Base-by-base conservation (phyloP, 2,888 invertebrate genomes). In the Hirtodrosophila alboralis region DNA sequence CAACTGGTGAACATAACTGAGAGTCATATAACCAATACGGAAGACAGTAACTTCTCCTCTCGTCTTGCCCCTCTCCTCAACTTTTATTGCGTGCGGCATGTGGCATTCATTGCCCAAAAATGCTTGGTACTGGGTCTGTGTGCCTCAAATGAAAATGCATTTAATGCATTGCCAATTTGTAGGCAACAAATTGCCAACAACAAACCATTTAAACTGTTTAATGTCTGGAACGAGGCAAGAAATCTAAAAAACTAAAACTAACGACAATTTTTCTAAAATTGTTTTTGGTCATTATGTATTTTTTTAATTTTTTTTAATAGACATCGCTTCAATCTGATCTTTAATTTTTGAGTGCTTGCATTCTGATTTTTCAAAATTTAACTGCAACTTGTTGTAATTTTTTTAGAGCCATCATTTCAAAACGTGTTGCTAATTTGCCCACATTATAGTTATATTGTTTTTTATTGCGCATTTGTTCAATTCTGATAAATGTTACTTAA, bases 211-310 rank as follows among this genome's bases (percentile, higher is more conserved):
- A 83, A 41, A 37, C 47, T 40, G 72, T 61, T 68, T 77, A 80
- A 73, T 75, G 63, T 57, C 43, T 61, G 84, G 84, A 80, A 80
- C 80, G 53, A 40, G 33, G 45, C 36, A 56, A 57, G 54, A 37
- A 57, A 59, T 52, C 61, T 59, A 34, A 37, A n/a, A 59, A 74
- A 23, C 37, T 37, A 56, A 52, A 60, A 47, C 38, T 53, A 48
- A 65, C 36, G 28, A 67, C 36, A 40, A 58, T 45, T 47, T 28
- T 40, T 13, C 8, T 23, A 7, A 26, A 40, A 58, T 34, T 31
- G 7, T 28, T 47, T 30, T 33, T 8, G n/a, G 1, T 8, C 33
- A 9, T 43, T 41, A 43, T 33, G n/a, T 16, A 36, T 41, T 38
- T 36, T 28, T 4, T 21, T 31, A 33, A 30, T 26, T 12, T 9